phyloP scores from a whole-genome alignment of 2,113 vertebrate genomes.

The Crotalus viridis region DNA sequence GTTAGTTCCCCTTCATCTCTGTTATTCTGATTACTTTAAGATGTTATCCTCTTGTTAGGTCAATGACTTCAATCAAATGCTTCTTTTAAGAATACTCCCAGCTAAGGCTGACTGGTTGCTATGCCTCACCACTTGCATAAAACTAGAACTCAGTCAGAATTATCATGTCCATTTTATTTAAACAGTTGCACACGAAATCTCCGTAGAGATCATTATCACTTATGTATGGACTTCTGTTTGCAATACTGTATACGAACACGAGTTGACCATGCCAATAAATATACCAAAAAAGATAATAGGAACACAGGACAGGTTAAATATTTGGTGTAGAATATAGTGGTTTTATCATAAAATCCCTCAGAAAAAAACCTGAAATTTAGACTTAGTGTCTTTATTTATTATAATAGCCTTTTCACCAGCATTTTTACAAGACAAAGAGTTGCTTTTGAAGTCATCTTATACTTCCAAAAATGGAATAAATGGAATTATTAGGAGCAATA shows the following conservation, averaged over 20 bases:
- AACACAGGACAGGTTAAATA: background rate
- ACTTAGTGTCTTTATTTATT: background rate
- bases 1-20: background rate
- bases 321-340: background rate
- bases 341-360: background rate
- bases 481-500: slow-evolving; percentile 41
- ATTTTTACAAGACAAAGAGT: background rate
- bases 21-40: background rate
- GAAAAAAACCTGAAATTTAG: background rate
- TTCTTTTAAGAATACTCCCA: background rate
- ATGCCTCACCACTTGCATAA: background rate
- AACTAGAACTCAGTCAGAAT: background rate
- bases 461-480: background rate
- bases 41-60: background rate
- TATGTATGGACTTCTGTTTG: background rate
- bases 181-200: background rate
- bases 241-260: background rate
- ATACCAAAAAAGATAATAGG: background rate
- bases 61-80: background rate
- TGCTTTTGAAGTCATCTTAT: slow-evolving; percentile 6
- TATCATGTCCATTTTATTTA: background rate
- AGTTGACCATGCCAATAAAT: background rate
- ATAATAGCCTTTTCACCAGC: background rate
- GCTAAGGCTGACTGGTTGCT: background rate
- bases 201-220: background rate